Percentiles rank a stretch among this genome's conserved stretches.
Evolutionary conservation across 2,113 vertebrate genomes (phyloP).

Genomic region (Petroica traversi): DNA sequence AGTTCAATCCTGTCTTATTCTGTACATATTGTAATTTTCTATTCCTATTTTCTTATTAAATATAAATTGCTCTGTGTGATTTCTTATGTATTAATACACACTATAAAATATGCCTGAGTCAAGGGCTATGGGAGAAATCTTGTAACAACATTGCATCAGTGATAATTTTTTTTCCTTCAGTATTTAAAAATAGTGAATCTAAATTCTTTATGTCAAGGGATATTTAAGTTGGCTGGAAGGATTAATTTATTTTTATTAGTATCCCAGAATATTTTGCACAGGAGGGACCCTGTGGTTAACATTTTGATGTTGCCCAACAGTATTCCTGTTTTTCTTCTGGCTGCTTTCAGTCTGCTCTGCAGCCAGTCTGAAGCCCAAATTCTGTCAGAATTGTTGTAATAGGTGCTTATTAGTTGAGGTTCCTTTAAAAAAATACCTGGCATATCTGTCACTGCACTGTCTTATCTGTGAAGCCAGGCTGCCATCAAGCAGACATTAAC

Average conservation of each 20-base stretch:
- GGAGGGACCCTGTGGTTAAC: neutral
- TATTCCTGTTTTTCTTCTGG: neutral
- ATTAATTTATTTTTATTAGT: slow-evolving; percentile 42
- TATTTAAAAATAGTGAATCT: slow-evolving; percentile 49
- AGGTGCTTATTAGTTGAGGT: neutral
- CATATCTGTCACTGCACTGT: neutral
- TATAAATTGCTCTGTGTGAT: neutral
- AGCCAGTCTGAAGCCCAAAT: neutral
- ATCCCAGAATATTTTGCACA: slow-evolving; percentile 2
- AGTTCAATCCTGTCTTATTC: neutral
- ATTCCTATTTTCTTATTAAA: neutral
- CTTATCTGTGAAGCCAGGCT: neutral
- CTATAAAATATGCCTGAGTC: neutral
- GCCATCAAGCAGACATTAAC: neutral
- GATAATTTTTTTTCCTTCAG: slow-evolving; percentile 6
- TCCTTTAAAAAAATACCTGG: neutral
- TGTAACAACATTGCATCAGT: slow-evolving; percentile 19
- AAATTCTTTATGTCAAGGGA: slow-evolving; percentile 39
- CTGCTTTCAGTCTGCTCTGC: neutral
- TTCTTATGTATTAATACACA: neutral
- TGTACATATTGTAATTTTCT: neutral
- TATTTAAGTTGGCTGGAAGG: slow-evolving; percentile 40
- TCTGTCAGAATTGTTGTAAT: neutral
- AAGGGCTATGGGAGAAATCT: slow-evolving; percentile 30
- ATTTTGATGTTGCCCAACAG: neutral